Conservation (phyloP, 2,113 vertebrate species). For the Rutilus rutilus region DNA sequence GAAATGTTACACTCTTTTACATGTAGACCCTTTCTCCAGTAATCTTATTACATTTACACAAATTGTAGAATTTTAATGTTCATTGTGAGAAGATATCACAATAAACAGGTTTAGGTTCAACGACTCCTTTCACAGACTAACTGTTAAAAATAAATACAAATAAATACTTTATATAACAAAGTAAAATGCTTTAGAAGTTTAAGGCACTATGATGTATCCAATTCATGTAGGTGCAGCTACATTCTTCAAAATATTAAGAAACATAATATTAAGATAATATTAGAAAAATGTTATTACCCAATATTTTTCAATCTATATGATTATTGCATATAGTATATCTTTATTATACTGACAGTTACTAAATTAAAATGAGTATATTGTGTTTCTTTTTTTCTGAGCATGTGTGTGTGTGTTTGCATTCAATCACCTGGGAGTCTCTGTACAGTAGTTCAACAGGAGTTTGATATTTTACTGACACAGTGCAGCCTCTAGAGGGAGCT, state of each 20-base stretch:
- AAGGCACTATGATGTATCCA: neutral
- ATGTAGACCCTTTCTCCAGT: neutral
- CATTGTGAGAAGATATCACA: neutral
- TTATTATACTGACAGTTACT: neutral
- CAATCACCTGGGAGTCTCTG: neutral
- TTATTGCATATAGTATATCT: neutral
- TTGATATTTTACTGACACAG: conserved; percentile 54
- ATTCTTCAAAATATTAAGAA: too few species aligned
- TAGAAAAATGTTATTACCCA: too few species aligned
- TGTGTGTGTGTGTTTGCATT: neutral
- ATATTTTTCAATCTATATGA: neutral
- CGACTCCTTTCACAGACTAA: neutral
- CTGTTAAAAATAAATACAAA: neutral
- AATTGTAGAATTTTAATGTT: neutral
- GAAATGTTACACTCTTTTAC: neutral
- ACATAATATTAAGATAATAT: too few species aligned
- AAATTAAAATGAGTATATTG: neutral
- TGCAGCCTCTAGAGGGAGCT: conserved; percentile 79
- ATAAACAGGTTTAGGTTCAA: neutral
- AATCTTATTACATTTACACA: neutral
- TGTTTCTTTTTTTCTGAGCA: neutral
- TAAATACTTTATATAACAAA: neutral
- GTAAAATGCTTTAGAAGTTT: neutral
- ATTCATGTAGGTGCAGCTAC: too few species aligned
- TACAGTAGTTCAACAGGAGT: conserved; percentile 22